A percentile compares a stretch with the other conserved stretches of the same genome.
Evolutionary conservation across 2,113 vertebrate species (phyloP).

Genomic region (Blennius ocellaris): DNA sequence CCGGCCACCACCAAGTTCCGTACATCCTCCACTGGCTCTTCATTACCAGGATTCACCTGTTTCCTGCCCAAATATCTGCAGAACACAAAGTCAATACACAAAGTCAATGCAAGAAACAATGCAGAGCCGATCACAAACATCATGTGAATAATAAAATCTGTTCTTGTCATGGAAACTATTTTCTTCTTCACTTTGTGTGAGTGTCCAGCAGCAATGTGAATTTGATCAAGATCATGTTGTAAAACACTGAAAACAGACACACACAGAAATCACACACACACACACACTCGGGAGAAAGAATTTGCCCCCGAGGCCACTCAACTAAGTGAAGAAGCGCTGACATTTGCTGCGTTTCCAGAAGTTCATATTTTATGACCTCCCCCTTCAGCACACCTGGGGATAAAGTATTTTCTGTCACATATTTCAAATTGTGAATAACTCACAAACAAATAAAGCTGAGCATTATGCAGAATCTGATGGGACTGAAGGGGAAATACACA

Average conservation of each 20-base stretch:
- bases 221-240: too few relatives aligned
- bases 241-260: too few relatives aligned
- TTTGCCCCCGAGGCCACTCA: neutral
- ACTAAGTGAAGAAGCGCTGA: neutral
- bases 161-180: neutral
- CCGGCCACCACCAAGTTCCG: conserved; percentile 87
- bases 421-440: too few relatives aligned
- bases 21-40: conserved; percentile 85
- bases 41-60: conserved; percentile 89
- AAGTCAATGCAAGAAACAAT: neutral
- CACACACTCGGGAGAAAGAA: neutral
- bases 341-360: neutral
- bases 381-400: neutral
- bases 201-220: too few relatives aligned
- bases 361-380: neutral
- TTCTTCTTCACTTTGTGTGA: neutral
- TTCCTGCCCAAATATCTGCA: conserved; percentile 94
- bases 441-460: too few relatives aligned
- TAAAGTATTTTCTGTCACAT: too few relatives aligned
- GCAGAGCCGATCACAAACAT: neutral
- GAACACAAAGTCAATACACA: too few relatives aligned
- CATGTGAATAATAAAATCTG: neutral
- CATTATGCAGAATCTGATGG: too few relatives aligned
- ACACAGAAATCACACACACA: too few relatives aligned
- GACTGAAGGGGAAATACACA: too few relatives aligned